Evolutionary conservation across 2,797 vertebrate species (phyloP).

Genomic region (Lepilemur septentrionalis): DNA sequence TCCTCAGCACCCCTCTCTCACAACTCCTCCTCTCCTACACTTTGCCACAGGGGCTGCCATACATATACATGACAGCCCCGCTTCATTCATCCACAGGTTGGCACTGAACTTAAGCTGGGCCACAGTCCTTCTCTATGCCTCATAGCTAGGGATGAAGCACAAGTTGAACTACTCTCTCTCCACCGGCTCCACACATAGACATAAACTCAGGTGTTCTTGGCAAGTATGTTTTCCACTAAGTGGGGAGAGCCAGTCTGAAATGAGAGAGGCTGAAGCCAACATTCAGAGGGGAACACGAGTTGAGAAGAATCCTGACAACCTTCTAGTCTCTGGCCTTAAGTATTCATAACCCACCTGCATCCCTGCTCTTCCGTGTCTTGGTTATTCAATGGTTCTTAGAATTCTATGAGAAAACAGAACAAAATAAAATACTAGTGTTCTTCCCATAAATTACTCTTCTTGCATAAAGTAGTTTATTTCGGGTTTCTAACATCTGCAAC

Average conservation of each 20-base stretch:
- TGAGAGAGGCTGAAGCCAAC: not conserved
- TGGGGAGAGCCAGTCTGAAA: not conserved
- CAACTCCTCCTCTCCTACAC: not conserved
- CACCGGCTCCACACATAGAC: not conserved
- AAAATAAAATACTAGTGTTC: not conserved
- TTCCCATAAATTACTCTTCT: not conserved
- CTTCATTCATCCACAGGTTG: not conserved
- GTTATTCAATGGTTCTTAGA: not conserved
- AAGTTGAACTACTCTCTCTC: not conserved
- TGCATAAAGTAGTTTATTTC: not conserved
- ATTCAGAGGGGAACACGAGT: not conserved
- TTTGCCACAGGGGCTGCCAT: not conserved
- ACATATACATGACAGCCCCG: too few relatives aligned
- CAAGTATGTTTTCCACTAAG: not conserved
- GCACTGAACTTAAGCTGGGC: not conserved
- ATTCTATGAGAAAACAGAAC: not conserved
- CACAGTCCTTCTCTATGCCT: not conserved
- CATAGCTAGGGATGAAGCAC: not conserved
- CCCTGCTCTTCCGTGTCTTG: not conserved
- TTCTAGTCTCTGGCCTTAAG: not conserved
- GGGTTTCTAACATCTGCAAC: not conserved
- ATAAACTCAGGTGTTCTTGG: not conserved
- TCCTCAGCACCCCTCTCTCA: not conserved
- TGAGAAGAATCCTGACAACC: not conserved
- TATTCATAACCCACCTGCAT: not conserved